Evolutionary conservation across 1,140 invertebrate genomes (phyloP), one percentile per base, ranked within the genome.

Genomic region (Solenopsis fugax): DNA sequence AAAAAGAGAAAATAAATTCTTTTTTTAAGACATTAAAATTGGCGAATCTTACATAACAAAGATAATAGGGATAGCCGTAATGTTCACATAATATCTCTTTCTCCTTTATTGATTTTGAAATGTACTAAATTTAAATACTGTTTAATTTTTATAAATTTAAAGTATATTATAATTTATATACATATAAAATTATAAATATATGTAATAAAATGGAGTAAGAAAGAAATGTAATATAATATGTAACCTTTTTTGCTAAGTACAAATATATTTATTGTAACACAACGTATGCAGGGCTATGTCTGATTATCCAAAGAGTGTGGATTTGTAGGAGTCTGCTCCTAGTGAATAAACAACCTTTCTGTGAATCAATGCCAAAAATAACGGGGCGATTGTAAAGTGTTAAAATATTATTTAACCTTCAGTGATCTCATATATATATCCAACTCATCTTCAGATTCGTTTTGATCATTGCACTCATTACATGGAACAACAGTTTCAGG

Each of bases 341-440:
- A 93, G 85, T 73, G 90, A 93, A 93, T 91, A 93, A 94, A 93
- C 45, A 92, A 93, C 76, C 72, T 80, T 85, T 77, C 77, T 88
- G 67, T 93, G 69, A 93, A 77, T 92, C 62, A 72, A 82, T 65
- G 77, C 85, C 87, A 84, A 73, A 41, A 84, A 84, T 29, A 75
- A 41, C 37, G 34, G 75, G 84, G 62, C 69, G 69, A 87, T 91
- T 56, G 69, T 89, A 89, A 92, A 90, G 89, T 86, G 88, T 89
- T 89, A 88, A 91, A 89, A 92, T 92, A 90, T 93, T 88, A 93
- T 88, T 91, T 92, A 93, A 94, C 94, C 94, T 95, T 88, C 54
- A 95, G 75, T 75, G 91, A 90, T 91, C 96, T 96, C 97, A 98
- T 98, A 93, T 97, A 98, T 86, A 96, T 93, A 93, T 98, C 97